phyloP scores from a whole-genome alignment of 1,140 invertebrate genomes.

The Prorops nasuta region DNA sequence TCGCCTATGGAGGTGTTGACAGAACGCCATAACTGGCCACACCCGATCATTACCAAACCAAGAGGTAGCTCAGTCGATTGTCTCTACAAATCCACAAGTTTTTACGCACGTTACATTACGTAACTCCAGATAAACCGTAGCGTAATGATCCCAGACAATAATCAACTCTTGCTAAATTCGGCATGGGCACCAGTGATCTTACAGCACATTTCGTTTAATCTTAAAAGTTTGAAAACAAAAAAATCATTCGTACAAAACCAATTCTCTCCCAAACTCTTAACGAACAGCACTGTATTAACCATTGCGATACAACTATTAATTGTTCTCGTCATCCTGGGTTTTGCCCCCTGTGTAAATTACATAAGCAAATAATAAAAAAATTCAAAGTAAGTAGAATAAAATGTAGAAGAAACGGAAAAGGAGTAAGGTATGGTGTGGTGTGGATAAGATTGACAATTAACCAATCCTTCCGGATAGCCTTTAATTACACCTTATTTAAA shows the following conservation, averaged over 20 bases:
- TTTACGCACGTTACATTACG: neutral
- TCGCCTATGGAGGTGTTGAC: conserved; percentile 27
- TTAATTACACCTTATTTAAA: neutral
- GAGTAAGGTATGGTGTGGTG: neutral
- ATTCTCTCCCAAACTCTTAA: no score
- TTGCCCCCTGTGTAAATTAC: no score
- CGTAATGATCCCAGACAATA: neutral
- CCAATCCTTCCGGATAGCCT: neutral
- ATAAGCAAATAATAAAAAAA: no score
- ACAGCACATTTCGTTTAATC: no score
- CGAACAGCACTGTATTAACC: no score
- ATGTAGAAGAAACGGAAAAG: no score
- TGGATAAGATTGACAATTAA: neutral
- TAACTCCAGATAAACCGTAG: neutral
- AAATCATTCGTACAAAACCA: no score
- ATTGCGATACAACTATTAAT: no score
- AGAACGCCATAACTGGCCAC: conserved; percentile 28
- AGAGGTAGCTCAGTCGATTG: conserved; percentile 30
- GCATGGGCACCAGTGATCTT: no score
- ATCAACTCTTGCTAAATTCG: neutral
- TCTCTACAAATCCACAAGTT: neutral
- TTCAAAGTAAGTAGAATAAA: no score
- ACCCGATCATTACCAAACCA: conserved; percentile 18
- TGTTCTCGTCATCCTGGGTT: no score
- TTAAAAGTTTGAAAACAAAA: no score